Conservation (phyloP, 1,140 invertebrate species). For the Drosophila ohnishii region DNA sequence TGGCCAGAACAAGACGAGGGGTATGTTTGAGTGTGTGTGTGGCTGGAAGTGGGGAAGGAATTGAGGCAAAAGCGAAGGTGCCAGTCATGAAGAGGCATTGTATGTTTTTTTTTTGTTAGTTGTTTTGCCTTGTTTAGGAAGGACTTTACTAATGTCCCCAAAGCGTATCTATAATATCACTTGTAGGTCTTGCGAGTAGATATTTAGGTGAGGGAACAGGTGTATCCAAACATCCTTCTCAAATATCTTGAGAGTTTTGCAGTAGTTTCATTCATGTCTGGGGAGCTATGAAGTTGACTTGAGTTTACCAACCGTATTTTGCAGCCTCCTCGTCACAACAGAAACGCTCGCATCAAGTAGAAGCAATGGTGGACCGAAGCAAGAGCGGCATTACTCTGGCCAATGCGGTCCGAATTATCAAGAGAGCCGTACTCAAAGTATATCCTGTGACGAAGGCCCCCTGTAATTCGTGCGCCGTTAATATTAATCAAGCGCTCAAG, state of each 20-base stretch:
- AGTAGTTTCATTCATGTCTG: neutral
- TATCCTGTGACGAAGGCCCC: slow-evolving; percentile 18
- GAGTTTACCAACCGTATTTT: slow-evolving; percentile 35
- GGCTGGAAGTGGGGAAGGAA: neutral
- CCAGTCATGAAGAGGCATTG: neutral
- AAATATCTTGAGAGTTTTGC: neutral
- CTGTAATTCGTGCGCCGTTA: neutral
- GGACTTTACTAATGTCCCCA: neutral
- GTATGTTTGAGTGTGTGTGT: slow-evolving; percentile 74
- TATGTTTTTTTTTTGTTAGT: neutral
- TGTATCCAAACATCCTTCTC: neutral
- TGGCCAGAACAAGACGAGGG: slow-evolving; percentile 83
- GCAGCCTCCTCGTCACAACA: slow-evolving; percentile 31
- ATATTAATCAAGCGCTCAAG: slow-evolving; percentile 12
- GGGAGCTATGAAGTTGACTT: slow-evolving; percentile 4
- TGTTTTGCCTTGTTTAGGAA: neutral
- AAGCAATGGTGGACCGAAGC: slow-evolving; percentile 32
- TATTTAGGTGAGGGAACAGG: neutral
- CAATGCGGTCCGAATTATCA: slow-evolving; percentile 20
- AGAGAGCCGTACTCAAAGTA: slow-evolving; percentile 30
- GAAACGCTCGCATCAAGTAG: slow-evolving; percentile 45
- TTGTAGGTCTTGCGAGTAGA: neutral
- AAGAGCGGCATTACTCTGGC: neutral
- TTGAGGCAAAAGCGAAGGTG: too few species aligned
- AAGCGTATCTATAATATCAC: neutral